Conservation (phyloP, 1,140 invertebrate species). For the Rhyzopertha dominica region DNA sequence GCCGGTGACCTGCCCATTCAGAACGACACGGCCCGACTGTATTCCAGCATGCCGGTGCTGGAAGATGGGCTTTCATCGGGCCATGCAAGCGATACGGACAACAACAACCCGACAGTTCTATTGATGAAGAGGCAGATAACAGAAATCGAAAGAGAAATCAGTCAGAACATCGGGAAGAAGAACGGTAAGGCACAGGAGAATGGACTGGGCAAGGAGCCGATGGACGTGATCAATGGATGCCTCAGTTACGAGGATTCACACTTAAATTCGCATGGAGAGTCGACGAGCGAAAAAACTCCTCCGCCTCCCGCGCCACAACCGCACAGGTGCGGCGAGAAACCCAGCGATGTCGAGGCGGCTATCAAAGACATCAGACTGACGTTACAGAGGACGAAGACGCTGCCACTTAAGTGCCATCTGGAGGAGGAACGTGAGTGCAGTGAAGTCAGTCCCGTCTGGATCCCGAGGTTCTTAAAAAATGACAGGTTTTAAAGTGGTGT, state of each 20-base stretch:
- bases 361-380: slow-evolving; percentile 77
- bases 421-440: slow-evolving; percentile 39
- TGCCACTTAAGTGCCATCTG: slow-evolving; percentile 52
- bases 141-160: slow-evolving; percentile 68
- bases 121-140: slow-evolving; percentile 70
- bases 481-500: slow-evolving; percentile 10
- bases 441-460: slow-evolving; percentile 57
- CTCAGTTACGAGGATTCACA: slow-evolving; percentile 46
- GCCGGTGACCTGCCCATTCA: slow-evolving; percentile 52
- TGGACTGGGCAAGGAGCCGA: slow-evolving; percentile 39
- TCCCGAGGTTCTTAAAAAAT: slow-evolving; percentile 51
- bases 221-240: slow-evolving; percentile 49
- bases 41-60: slow-evolving; percentile 83
- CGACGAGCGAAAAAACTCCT: slow-evolving; percentile 54
- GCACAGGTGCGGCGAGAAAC: slow-evolving; percentile 44
- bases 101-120: slow-evolving; percentile 69
- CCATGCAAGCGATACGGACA: slow-evolving; percentile 87
- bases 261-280: slow-evolving; percentile 34
- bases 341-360: slow-evolving; percentile 63
- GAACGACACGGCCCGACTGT: slow-evolving; percentile 54
- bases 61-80: slow-evolving; percentile 90
- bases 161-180: no score
- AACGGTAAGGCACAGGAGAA: slow-evolving; percentile 6
- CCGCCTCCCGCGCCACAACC: slow-evolving; percentile 60
- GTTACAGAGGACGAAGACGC: slow-evolving; percentile 67